These are phyloP conservation scores for Cephonodes hylas DNA, from an alignment of 2,888 invertebrate genomes.

Conservation along the genomic window DNA sequence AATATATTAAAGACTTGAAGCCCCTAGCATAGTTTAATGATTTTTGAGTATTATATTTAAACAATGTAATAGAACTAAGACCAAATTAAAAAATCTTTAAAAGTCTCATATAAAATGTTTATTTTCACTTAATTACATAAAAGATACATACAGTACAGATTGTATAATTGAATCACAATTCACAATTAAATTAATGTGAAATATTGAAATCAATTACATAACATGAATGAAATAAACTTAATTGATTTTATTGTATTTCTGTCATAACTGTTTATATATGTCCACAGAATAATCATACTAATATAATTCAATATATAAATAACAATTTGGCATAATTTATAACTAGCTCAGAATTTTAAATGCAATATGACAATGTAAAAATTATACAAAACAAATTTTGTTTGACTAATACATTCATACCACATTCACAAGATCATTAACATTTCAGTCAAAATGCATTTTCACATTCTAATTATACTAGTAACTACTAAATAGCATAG, in stretches of 20 bases:
- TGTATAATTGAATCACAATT: constrained; percentile 67
- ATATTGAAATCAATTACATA: constrained; percentile 51
- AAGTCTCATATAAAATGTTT: constrained; percentile 81
- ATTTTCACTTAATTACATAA: constrained; percentile 74
- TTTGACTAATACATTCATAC: constrained; percentile 70
- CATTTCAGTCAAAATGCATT: constrained; percentile 72
- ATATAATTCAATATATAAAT: constrained; percentile 46
- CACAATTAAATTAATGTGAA: constrained; percentile 53
- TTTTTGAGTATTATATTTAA: neutral
- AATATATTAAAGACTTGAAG: constrained; percentile 83
- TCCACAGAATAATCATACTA: constrained; percentile 21
- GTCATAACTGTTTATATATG: constrained; percentile 28
- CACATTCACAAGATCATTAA: constrained; percentile 71
- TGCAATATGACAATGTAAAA: constrained; percentile 69
- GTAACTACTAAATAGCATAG: constrained; percentile 60
- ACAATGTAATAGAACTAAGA: constrained; percentile 12
- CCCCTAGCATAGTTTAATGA: constrained; percentile 70
- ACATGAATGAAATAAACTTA: constrained; percentile 40
- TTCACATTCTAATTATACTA: constrained; percentile 61
- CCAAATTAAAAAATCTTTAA: constrained; percentile 48
- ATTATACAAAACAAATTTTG: constrained; percentile 51
- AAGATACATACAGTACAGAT: constrained; percentile 72
- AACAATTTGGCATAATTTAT: constrained; percentile 71
- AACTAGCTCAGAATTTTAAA: constrained; percentile 71
- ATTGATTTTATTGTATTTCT: constrained; percentile 30